phyloP scores from a whole-genome alignment of 1,140 invertebrate species.

The Sarcophaga peregrina region DNA sequence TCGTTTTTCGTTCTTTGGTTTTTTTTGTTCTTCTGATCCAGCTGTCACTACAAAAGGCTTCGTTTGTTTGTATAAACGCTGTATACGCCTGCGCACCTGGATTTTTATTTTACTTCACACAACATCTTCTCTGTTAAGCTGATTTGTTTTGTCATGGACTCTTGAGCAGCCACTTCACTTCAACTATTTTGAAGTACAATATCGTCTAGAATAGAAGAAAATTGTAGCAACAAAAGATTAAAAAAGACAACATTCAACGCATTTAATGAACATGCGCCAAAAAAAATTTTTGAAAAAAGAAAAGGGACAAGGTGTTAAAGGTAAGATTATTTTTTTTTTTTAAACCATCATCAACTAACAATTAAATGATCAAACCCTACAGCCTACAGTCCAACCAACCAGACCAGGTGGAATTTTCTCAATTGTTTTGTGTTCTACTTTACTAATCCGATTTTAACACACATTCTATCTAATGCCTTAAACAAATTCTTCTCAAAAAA shows the following conservation, averaged over 20 bases:
- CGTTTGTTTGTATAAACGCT: not conserved
- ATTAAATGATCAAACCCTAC: not conserved
- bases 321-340: not conserved
- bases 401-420: slow-evolving; percentile 23
- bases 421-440: no score
- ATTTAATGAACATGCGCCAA: slow-evolving; percentile 32
- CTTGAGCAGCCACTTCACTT: slow-evolving; percentile 22
- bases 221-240: slow-evolving; percentile 40
- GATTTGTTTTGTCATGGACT: not conserved
- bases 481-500: no score
- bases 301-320: slow-evolving; percentile 8
- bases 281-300: slow-evolving; percentile 1
- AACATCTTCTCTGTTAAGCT: not conserved
- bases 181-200: slow-evolving; percentile 1
- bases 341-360: not conserved
- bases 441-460: no score
- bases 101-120: slow-evolving; percentile 12
- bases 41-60: slow-evolving; percentile 9
- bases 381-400: not conserved
- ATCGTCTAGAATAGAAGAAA: slow-evolving; percentile 15
- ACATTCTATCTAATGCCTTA: no score
- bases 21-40: slow-evolving; percentile 27
- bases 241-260: slow-evolving; percentile 23
- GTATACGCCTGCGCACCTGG: slow-evolving; percentile 43
- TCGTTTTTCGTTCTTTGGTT: no score